Percentiles rank a stretch among this genome's conserved stretches.
Evolutionary conservation across 2,113 vertebrate genomes (phyloP).

Genomic region (Alligator mississippiensis): DNA sequence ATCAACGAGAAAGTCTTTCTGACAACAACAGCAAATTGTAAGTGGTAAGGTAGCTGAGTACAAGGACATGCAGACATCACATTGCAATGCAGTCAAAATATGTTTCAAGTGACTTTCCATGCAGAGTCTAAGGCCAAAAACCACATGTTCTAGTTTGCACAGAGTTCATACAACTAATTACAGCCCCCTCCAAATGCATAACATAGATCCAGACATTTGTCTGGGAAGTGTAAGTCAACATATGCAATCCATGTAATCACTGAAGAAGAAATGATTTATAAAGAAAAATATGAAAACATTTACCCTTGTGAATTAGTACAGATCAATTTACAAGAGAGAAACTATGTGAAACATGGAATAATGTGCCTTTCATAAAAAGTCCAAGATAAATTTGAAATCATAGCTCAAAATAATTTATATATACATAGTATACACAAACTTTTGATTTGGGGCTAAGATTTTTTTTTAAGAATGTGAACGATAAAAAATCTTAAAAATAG

Average conservation of each 20-base stretch:
- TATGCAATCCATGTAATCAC: not conserved
- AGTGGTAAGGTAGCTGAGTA: not conserved
- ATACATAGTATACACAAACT: not conserved
- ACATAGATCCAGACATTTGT: not conserved
- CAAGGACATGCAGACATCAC: not conserved
- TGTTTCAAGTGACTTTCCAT: not conserved
- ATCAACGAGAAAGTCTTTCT: not conserved
- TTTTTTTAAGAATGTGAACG: not conserved
- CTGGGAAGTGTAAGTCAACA: not conserved
- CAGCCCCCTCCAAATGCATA: not conserved
- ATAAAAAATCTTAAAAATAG: not conserved
- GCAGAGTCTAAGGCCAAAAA: slow-evolving; percentile 4
- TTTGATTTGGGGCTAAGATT: not conserved
- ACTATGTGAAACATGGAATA: not conserved
- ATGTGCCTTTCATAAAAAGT: not conserved
- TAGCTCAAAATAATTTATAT: not conserved
- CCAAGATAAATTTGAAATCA: not conserved
- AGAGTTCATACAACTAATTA: not conserved
- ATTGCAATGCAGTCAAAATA: not conserved
- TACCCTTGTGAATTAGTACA: not conserved
- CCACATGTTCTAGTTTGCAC: not conserved
- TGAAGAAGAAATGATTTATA: not conserved
- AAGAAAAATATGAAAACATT: slow-evolving; percentile 4
- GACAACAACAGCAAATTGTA: not conserved
- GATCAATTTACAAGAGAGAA: not conserved